phyloP scores from a whole-genome alignment of 1,140 invertebrate genomes.

The Leptinotarsa undecemlineata region DNA sequence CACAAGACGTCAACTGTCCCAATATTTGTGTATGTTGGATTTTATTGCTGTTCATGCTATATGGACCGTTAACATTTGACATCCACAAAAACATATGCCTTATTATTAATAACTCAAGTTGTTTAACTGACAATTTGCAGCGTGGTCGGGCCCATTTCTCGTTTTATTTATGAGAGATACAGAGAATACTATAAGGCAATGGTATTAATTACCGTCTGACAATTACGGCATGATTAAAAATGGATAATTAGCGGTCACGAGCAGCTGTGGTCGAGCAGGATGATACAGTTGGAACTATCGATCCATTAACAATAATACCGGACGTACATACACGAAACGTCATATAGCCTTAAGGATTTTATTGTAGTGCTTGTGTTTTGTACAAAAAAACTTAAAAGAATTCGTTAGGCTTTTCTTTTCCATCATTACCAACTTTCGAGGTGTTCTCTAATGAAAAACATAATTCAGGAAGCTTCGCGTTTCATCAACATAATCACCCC shows the following conservation, averaged over 20 bases:
- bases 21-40: slow-evolving; percentile 6
- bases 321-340: too few relatives aligned
- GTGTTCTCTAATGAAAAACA: too few relatives aligned
- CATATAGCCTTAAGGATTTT: too few relatives aligned
- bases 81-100: neutral
- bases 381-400: too few relatives aligned
- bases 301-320: too few relatives aligned
- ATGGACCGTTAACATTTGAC: slow-evolving; percentile 7
- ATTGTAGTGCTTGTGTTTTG: too few relatives aligned
- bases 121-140: slow-evolving; percentile 8
- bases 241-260: neutral
- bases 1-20: neutral
- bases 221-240: neutral
- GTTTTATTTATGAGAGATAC: neutral
- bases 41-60: slow-evolving; percentile 6
- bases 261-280: neutral
- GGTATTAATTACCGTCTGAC: neutral
- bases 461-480: too few relatives aligned
- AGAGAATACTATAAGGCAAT: neutral
- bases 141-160: neutral
- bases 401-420: too few relatives aligned
- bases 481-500: too few relatives aligned
- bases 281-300: neutral
- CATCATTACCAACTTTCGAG: too few relatives aligned
- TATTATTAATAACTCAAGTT: slow-evolving; percentile 4